phyloP scores from a whole-genome alignment of 2,797 vertebrate species.

The Oryzias sinensis region DNA sequence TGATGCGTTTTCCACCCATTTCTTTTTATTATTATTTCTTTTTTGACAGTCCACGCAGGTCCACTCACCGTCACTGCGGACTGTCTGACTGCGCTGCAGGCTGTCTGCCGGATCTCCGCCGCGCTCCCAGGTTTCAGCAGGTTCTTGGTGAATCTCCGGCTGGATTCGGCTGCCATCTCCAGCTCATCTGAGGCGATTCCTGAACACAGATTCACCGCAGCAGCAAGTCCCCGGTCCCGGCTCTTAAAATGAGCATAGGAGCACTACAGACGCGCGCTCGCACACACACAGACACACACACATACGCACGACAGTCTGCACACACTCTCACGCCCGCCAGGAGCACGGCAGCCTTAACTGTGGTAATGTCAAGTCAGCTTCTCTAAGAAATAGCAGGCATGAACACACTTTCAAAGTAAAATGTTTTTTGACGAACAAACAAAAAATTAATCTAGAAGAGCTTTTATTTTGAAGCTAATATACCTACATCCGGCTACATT shows the following conservation, averaged over 20 bases:
- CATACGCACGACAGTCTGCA: constrained; percentile 5
- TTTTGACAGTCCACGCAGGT: constrained; percentile 7
- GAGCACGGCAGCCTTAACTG: constrained; percentile 2
- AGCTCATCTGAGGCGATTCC: constrained; percentile 72
- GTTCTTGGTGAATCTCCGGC: constrained; percentile 93
- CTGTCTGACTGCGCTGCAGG: constrained; percentile 78
- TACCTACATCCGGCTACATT: not conserved
- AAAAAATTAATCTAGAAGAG: fast-evolving
- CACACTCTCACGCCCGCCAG: constrained; percentile 3
- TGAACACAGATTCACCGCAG: constrained; percentile 32
- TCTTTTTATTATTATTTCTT: constrained; percentile 21
- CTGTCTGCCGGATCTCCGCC: constrained; percentile 87
- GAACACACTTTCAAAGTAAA: constrained; percentile 42
- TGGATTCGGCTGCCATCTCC: constrained; percentile 87
- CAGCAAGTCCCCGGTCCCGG: constrained; percentile 44
- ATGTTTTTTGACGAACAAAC: fast-evolving
- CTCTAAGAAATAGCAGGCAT: no score
- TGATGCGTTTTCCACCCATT: constrained; percentile 32
- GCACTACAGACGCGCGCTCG: constrained; percentile 49
- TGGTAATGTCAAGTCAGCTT: constrained; percentile 2
- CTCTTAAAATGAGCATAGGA: constrained; percentile 49
- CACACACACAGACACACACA: not conserved
- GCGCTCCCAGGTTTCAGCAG: constrained; percentile 90
- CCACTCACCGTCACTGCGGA: constrained; percentile 74
- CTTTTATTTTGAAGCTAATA: constrained; percentile 47